Evolutionary conservation across 2,888 invertebrate species (phyloP), one percentile per base, ranked within the genome.

Genomic region (Synergus japonicus): DNA sequence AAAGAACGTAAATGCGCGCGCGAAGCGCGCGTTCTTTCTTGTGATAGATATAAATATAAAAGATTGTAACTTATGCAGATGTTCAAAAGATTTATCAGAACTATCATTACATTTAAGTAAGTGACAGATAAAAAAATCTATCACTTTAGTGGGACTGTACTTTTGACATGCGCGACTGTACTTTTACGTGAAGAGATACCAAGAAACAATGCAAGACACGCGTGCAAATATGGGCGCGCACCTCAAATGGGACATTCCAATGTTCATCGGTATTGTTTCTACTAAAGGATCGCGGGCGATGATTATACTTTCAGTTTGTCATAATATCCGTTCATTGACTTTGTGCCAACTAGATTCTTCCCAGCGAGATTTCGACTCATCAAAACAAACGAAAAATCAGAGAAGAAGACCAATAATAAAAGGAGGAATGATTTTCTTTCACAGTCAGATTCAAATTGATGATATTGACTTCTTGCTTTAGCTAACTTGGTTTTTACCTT

Each of bases 191-290:
- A 87, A 83, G 88, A 91, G 90, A 91, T 90, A 91, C 88, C 88
- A 86, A 88, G 89, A 90, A 90, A 91, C 90, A 90, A 91, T 90
- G 90, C 89, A 88, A 90, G 88, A 89, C 81, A 85, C 85, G 86
- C 87, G 88, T 88, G 89, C 89, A 89, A 91, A 91, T 91, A 91
- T 91, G 90, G 91, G 91, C 89, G 91, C 89, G 90, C 87, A 90
- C 90, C 88, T 90, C 90, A 89, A 91, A 91, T 91, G 91, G 91
- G 88, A 90, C 91, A 91, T 91, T 91, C 91, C 90, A 86, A 88
- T 89, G 90, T 87, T 91, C 90, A 90, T 90, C 86, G 89, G 90
- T 90, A 90, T 90, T 87, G 85, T 87, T 87, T 85, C 87, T 85
- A 79, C 79, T 49, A 73, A 73, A 79, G 73, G 69, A 79, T 79